Evolutionary conservation across 2,888 invertebrate species (phyloP).

Genomic region (Lutraria lutraria): DNA sequence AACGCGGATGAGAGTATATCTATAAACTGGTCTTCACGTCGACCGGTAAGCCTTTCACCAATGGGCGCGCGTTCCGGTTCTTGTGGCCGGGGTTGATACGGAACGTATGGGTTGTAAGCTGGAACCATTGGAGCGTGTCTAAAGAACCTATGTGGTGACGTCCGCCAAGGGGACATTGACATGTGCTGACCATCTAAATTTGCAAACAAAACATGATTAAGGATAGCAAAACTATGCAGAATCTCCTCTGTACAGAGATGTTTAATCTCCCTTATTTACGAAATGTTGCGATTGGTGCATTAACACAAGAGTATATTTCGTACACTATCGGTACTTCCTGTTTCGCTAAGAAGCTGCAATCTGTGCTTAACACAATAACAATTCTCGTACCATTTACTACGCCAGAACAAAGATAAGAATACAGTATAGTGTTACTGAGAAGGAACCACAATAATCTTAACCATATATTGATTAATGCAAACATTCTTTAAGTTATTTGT

Average conservation of each 20-base stretch:
- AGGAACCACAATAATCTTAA: no score
- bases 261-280: not conserved
- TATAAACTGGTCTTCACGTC: not conserved
- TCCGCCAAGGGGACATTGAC: not conserved
- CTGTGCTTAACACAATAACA: no score
- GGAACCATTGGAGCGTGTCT: not conserved
- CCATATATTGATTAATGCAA: no score
- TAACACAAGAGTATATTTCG: not conserved
- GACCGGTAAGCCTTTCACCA: not conserved
- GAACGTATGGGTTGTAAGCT: not conserved
- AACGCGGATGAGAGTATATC: not conserved
- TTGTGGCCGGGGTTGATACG: not conserved
- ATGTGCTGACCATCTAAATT: not conserved
- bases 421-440: no score
- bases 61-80: not conserved
- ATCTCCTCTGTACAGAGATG: not conserved
- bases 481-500: no score
- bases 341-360: no score
- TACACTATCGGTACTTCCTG: no score
- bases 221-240: not conserved
- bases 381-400: no score
- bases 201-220: not conserved
- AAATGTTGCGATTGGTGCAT: not conserved
- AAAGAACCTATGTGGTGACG: not conserved
- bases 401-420: no score